A percentile compares a stretch with the other conserved stretches of the same genome.
Evolutionary conservation across 2,113 vertebrate genomes (phyloP).

Genomic region (Struthio camelus): DNA sequence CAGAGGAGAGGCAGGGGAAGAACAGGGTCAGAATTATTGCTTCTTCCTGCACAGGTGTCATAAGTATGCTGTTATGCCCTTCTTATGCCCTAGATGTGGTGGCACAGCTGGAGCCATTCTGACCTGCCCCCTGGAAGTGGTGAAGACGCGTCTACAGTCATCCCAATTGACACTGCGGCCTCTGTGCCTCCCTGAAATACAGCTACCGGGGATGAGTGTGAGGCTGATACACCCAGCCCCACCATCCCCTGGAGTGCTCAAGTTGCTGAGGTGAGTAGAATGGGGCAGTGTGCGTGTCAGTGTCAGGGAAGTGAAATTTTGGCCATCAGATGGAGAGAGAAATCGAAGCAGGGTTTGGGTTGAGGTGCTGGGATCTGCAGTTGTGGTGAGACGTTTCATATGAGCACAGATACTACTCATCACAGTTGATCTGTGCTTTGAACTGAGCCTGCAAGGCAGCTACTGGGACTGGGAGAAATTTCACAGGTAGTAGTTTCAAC

Average conservation of each 20-base stretch:
- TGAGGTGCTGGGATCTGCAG: not conserved
- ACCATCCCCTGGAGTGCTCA: conserved; percentile 48
- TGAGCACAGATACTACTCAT: not conserved
- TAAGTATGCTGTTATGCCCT: not conserved
- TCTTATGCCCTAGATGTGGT: conserved; percentile 47
- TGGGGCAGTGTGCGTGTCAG: not conserved
- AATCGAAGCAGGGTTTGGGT: not conserved
- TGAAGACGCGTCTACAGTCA: conserved; percentile 73
- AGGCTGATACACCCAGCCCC: conserved; percentile 22
- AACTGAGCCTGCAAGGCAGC: not conserved
- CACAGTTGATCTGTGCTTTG: not conserved
- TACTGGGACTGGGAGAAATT: not conserved
- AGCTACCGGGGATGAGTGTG: conserved; percentile 51
- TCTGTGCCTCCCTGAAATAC: conserved; percentile 48
- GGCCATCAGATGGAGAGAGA: not conserved
- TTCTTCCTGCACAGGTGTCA: not conserved
- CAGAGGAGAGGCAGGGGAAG: not conserved
- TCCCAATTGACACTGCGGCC: conserved; percentile 49
- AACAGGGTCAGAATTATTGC: not conserved
- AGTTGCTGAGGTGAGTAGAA: conserved; percentile 62
- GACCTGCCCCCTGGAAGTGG: conserved; percentile 74
- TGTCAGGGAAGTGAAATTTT: not conserved
- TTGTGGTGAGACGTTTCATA: not conserved
- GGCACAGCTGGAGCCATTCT: conserved; percentile 72
- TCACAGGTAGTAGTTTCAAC: not conserved